Evolutionary conservation across 2,113 vertebrate genomes (phyloP).

Genomic region (Ovibos moschatus): DNA sequence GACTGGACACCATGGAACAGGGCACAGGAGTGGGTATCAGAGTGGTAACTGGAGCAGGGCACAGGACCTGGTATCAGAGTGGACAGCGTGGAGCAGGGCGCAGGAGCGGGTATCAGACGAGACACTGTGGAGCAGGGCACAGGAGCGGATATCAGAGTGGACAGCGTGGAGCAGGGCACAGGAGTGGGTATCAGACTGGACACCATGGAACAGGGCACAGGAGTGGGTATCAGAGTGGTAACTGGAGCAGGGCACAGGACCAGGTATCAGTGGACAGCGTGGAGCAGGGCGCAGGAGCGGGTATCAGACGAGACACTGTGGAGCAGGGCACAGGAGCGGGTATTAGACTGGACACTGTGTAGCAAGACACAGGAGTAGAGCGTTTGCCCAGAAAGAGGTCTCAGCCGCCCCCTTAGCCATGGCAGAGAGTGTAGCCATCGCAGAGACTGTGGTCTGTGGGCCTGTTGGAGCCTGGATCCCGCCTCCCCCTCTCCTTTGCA

Average conservation of each 20-base stretch:
- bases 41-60: not conserved
- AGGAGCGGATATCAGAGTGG: not conserved
- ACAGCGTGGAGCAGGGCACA: not conserved
- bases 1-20: too few species aligned
- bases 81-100: too few species aligned
- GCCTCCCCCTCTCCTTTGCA: not conserved
- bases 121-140: not conserved
- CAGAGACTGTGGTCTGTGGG: not conserved
- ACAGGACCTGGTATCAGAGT: not conserved
- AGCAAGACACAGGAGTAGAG: not conserved
- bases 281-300: too few species aligned
- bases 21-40: too few species aligned
- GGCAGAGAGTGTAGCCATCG: not conserved
- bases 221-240: too few species aligned
- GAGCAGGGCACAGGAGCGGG: too few species aligned
- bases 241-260: not conserved
- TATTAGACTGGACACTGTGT: not conserved
- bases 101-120: too few species aligned
- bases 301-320: fast-evolving
- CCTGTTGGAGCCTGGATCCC: too few species aligned
- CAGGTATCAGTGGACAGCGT: too few species aligned
- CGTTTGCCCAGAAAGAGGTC: not conserved
- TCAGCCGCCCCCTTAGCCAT: not conserved
- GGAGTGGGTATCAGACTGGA: too few species aligned
- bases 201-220: not conserved